These are phyloP conservation scores for Aplodontia rufa DNA, from an alignment of 2,113 vertebrate species.

Conservation along the genomic window DNA sequence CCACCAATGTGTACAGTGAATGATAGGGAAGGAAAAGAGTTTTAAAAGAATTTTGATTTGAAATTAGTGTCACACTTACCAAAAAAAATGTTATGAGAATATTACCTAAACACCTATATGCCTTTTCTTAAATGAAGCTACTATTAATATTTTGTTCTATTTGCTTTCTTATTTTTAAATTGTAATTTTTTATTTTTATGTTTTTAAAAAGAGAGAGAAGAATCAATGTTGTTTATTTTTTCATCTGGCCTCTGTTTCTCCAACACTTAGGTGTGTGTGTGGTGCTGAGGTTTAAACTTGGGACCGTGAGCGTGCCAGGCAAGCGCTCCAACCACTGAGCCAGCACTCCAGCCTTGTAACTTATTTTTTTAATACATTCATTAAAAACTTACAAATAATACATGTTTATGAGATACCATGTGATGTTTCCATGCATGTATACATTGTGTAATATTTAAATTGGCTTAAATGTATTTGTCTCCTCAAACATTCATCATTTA, in stretches of 20 bases:
- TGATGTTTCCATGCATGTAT: not conserved
- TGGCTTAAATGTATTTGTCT: not conserved
- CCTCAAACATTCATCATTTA: not conserved
- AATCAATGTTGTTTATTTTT: too few relatives aligned
- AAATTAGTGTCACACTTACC: not conserved
- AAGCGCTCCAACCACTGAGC: too few relatives aligned
- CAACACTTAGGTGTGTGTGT: too few relatives aligned
- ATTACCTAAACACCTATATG: not conserved
- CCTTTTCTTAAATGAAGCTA: not conserved
- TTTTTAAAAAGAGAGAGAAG: too few relatives aligned
- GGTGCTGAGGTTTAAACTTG: too few relatives aligned
- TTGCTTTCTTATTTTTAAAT: not conserved
- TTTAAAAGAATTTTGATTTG: not conserved
- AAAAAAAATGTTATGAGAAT: not conserved
- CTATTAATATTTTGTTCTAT: not conserved
- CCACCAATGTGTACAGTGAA: too few relatives aligned
- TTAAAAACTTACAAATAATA: not conserved
- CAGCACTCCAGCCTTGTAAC: too few relatives aligned
- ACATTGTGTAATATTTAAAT: not conserved
- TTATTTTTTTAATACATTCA: too few relatives aligned
- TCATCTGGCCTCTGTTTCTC: too few relatives aligned
- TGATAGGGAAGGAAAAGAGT: not conserved
- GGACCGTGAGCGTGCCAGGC: too few relatives aligned
- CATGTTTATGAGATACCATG: not conserved
- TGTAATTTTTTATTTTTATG: too few relatives aligned